Evolutionary conservation across 2,113 vertebrate species (phyloP).

Genomic region (Emydocephalus ijimae): DNA sequence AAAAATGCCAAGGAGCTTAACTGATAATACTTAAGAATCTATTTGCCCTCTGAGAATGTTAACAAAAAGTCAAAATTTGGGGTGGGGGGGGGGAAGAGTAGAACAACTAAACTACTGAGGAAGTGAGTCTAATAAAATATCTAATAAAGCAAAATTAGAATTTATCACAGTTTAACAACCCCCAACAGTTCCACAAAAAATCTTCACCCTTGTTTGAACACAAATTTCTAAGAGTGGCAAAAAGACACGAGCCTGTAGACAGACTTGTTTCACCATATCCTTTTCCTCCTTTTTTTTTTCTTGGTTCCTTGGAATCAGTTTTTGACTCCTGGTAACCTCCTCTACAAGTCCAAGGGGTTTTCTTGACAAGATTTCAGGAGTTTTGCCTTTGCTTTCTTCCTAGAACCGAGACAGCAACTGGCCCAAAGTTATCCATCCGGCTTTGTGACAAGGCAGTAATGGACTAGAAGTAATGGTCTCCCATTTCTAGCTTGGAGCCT

Average conservation of each 20-base stretch:
- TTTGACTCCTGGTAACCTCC: background rate
- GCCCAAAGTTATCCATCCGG: background rate
- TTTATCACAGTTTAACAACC: background rate
- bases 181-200: background rate
- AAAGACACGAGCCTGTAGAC: background rate
- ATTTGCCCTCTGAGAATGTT: background rate
- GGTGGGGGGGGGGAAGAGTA: background rate
- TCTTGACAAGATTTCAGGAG: background rate
- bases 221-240: background rate
- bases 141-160: background rate
- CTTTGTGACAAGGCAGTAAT: background rate
- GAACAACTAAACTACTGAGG: background rate
- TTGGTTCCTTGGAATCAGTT: background rate
- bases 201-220: background rate
- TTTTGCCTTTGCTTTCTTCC: background rate
- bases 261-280: background rate
- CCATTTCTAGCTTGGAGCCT: background rate
- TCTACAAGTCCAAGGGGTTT: background rate
- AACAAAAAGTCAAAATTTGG: background rate
- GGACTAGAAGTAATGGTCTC: background rate
- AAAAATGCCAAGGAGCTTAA: background rate
- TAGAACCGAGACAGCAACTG: background rate
- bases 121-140: background rate
- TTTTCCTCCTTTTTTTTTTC: background rate
- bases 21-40: background rate